These are phyloP conservation scores for Coecobrya sp. DNA, from an alignment of 2,888 invertebrate genomes.

Conservation along the genomic window DNA sequence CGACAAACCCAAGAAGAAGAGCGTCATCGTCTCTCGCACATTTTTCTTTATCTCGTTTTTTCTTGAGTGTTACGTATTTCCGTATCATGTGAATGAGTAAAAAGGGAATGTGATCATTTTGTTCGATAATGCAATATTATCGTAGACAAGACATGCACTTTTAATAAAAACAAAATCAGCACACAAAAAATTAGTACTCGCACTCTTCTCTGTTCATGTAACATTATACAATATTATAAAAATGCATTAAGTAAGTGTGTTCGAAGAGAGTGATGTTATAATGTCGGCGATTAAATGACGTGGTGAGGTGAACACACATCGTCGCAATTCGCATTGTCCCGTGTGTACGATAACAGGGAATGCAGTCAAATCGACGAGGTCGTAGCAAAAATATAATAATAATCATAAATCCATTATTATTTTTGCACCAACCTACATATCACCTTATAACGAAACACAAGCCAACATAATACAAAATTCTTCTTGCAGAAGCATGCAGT, in stretches of 20 bases:
- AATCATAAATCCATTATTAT: slow-evolving; percentile 70
- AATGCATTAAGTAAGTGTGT: slow-evolving; percentile 52
- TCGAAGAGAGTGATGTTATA: slow-evolving; percentile 26
- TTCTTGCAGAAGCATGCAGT: slow-evolving; percentile 48
- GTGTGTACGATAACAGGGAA: slow-evolving; percentile 10
- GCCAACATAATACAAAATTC: background rate
- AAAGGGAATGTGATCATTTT: slow-evolving; percentile 59
- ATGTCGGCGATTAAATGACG: slow-evolving; percentile 51
- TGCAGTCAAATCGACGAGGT: slow-evolving; percentile 45
- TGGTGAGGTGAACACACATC: slow-evolving; percentile 59
- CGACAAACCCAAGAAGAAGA: slow-evolving; percentile 1
- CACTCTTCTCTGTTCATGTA: slow-evolving; percentile 49
- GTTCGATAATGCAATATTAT: slow-evolving; percentile 45
- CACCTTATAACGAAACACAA: slow-evolving; percentile 55
- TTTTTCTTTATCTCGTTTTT: slow-evolving; percentile 8
- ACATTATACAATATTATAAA: slow-evolving; percentile 31
- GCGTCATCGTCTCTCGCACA: slow-evolving; percentile 35
- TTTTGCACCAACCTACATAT: slow-evolving; percentile 56
- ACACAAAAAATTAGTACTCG: slow-evolving; percentile 48
- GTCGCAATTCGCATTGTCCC: background rate
- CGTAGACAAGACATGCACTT: slow-evolving; percentile 20
- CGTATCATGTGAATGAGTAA: slow-evolving; percentile 62
- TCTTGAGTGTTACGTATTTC: slow-evolving; percentile 63
- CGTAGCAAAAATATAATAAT: slow-evolving; percentile 67
- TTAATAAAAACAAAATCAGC: slow-evolving; percentile 25